Conservation (phyloP, 2,113 vertebrate genomes). For the Otus sunia region DNA sequence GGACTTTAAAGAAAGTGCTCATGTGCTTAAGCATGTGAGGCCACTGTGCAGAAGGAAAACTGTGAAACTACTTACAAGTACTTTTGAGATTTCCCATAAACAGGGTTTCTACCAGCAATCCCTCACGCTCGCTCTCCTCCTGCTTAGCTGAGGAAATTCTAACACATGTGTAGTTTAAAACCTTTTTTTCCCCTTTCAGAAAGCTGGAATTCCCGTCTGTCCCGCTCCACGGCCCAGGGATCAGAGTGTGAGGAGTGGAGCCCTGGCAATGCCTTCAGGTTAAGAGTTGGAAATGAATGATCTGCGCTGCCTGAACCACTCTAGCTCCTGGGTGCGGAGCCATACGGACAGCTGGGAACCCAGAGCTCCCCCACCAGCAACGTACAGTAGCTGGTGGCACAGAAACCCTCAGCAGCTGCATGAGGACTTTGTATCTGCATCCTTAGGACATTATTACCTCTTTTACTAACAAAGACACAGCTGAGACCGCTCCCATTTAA, state of each 20-base stretch:
- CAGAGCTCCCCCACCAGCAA: neutral
- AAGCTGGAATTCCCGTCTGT: neutral
- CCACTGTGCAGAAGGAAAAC: neutral
- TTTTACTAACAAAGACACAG: neutral
- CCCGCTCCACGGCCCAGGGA: neutral
- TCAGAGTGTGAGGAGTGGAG: neutral
- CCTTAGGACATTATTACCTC: neutral
- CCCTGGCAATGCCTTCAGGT: neutral
- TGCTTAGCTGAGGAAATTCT: neutral
- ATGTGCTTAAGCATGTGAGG: neutral
- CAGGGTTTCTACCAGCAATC: neutral
- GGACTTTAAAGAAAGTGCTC: neutral
- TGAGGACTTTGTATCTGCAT: neutral
- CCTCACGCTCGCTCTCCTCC: neutral
- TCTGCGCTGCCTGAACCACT: neutral
- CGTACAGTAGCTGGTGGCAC: rapidly evolving
- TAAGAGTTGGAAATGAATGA: no score
- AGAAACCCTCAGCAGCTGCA: neutral
- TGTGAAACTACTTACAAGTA: neutral
- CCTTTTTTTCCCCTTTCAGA: neutral
- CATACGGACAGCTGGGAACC: rapidly evolving
- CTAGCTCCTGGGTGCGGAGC: neutral
- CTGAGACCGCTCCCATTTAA: neutral
- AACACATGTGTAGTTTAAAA: rapidly evolving
- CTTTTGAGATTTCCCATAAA: neutral